A percentile compares a stretch with the other conserved stretches of the same genome.
These are phyloP conservation scores for Pyrrhopygopsis socrates DNA, from an alignment of 2,888 invertebrate genomes.

Conservation along the genomic window DNA sequence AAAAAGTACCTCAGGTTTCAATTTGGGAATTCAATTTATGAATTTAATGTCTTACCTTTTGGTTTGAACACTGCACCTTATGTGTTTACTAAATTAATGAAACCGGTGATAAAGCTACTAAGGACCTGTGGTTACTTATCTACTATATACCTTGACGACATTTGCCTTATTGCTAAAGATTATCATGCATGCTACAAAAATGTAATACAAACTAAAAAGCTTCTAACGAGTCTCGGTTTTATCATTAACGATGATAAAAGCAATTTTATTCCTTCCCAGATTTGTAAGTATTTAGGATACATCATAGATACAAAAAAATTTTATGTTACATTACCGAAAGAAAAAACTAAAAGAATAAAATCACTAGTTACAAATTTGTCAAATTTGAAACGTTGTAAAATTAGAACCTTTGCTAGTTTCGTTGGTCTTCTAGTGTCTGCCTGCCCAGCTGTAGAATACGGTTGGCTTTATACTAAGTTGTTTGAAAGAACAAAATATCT, in stretches of 20 bases:
- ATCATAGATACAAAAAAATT: conserved; percentile 39
- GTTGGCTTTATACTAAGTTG: conserved; percentile 24
- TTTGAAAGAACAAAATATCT: conserved; percentile 31
- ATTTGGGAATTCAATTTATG: neutral
- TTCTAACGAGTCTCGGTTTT: conserved; percentile 32
- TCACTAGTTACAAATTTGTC: neutral
- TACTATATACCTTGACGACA: conserved; percentile 23
- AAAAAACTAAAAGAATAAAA: neutral
- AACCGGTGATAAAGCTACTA: conserved; percentile 8
- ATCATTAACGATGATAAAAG: conserved; percentile 56
- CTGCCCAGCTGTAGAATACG: conserved; percentile 21
- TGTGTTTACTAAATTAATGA: conserved; percentile 15
- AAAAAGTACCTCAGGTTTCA: neutral
- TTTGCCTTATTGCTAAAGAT: neutral
- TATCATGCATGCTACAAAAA: neutral
- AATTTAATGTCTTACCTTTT: conserved; percentile 8
- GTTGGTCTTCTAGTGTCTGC: conserved; percentile 7
- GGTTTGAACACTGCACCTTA: neutral
- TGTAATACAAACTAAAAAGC: neutral
- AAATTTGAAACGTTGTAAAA: conserved; percentile 25
- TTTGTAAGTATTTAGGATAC: conserved; percentile 46
- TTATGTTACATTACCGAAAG: conserved; percentile 30
- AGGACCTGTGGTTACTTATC: conserved; percentile 1
- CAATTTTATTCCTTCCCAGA: conserved; percentile 14
- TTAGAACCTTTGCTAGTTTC: conserved; percentile 57